Evolutionary conservation across 92 coral and sea anemone genomes (phyloP), one percentile per base, ranked within the genome.

Genomic region (Isaurus tuberculatus): DNA sequence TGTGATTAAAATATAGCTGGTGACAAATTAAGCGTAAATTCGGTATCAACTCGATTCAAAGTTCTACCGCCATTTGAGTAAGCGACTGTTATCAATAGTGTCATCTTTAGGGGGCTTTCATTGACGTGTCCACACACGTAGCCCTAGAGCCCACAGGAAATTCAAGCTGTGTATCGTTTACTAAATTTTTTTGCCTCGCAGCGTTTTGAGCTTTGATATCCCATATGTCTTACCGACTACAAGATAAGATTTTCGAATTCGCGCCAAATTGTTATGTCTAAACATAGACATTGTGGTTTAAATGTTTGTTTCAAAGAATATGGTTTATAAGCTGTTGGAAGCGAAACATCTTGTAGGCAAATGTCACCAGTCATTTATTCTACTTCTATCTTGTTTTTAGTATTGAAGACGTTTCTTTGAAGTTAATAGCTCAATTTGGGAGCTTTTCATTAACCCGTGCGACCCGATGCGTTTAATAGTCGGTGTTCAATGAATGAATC

Each of bases 351-450:
- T 32, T 46, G 32, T 58, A 77, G 51, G 34, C 82, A 77, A 25
- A 3, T 55, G 70, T 31, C 82, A 67, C 70, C 69, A 58, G 14
- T 77, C 23, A 9, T 15, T 77, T 63, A 13, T 40, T 71, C 19
- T 25, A 8, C 27, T 22, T 49, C 20, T 55, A 55, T 75, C 55
- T 75, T 70, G 75, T 29, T 33, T 4, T 40, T 75, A 32, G 68
- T 20, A 34, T 58, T 23, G 82, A 70, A 77, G 69, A 77, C 70
- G 82, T 33, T 58, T 77, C 82, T 77, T 77, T 77, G 82, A 77
- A 57, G 82, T 77, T 58, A 61, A 77, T 25, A 20, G 49, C 31
- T 48, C 22, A 40, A 2, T 32, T 77, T 77, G 16, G 5, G 51
- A 20, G 23, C 70, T 22, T 77, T 23, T 33, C 31, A 57, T 36